Evolutionary conservation across 1,140 invertebrate species (phyloP).

Genomic region (Zaprionus capensis): DNA sequence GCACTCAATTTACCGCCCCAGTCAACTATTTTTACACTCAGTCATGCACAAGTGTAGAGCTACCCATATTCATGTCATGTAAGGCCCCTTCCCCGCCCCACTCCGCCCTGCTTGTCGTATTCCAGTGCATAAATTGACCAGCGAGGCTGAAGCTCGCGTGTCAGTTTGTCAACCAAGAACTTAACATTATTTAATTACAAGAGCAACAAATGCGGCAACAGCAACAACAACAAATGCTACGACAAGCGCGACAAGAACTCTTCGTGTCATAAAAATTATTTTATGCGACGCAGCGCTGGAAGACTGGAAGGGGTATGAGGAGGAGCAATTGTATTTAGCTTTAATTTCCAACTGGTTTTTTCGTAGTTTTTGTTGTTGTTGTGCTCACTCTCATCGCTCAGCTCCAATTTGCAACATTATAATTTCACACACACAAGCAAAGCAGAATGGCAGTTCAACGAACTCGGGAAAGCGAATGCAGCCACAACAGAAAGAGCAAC

Average conservation of each 20-base stretch:
- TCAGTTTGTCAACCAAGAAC: conserved; percentile 64
- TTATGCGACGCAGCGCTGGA: conserved; percentile 42
- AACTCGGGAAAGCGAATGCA: conserved; percentile 50
- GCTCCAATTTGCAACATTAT: conserved; percentile 70
- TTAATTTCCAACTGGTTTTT: conserved; percentile 54
- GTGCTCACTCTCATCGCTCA: conserved; percentile 46
- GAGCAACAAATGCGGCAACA: conserved; percentile 47
- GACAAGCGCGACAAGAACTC: conserved; percentile 62
- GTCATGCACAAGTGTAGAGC: conserved; percentile 18
- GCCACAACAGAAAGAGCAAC: conserved; percentile 25
- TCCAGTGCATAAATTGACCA: conserved; percentile 41
- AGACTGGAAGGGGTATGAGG: neutral
- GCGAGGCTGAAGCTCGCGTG: conserved; percentile 53
- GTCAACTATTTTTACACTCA: conserved; percentile 60
- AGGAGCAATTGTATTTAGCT: conserved; percentile 20
- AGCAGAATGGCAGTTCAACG: conserved; percentile 61
- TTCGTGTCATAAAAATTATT: conserved; percentile 77
- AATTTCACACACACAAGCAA: conserved; percentile 54
- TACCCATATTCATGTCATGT: conserved; percentile 41
- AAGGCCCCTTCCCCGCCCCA: neutral
- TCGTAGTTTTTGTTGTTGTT: conserved; percentile 35
- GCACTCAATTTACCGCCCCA: conserved; percentile 40
- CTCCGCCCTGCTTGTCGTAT: neutral
- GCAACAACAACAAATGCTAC: conserved; percentile 59
- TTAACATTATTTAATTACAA: conserved; percentile 79